Evolutionary conservation across 2,888 invertebrate species (phyloP).

Genomic region (Icerya purchasi): DNA sequence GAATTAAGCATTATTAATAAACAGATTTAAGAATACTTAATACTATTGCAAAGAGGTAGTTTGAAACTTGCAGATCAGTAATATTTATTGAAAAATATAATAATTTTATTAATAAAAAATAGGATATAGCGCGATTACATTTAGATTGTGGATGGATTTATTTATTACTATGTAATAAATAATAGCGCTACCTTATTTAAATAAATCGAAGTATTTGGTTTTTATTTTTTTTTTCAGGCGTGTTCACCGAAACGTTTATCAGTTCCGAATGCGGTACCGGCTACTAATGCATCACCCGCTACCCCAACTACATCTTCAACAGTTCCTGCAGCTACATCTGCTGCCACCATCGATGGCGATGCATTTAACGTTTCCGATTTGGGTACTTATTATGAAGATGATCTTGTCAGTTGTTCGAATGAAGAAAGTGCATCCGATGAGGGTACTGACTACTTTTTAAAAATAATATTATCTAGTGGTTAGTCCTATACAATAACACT

Average conservation of each 20-base stretch:
- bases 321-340: neutral
- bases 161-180: too few relatives aligned
- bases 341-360: neutral
- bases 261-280: neutral
- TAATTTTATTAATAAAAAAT: too few relatives aligned
- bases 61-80: too few relatives aligned
- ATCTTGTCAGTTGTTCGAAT: conserved; percentile 69
- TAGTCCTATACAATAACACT: neutral
- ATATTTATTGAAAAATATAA: too few relatives aligned
- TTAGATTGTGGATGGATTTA: too few relatives aligned
- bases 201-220: too few relatives aligned
- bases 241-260: neutral
- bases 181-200: too few relatives aligned
- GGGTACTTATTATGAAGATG: conserved; percentile 86
- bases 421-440: conserved; percentile 44
- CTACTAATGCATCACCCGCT: neutral
- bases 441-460: conserved; percentile 15
- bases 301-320: neutral
- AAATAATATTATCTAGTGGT: neutral
- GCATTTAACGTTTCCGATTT: conserved; percentile 43
- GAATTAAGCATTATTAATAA: too few relatives aligned
- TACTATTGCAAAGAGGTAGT: too few relatives aligned
- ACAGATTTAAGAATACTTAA: too few relatives aligned
- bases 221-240: neutral
- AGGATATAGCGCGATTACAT: too few relatives aligned